Conservation (phyloP, 2,113 vertebrate genomes). For the Actenoides lindsayi region DNA sequence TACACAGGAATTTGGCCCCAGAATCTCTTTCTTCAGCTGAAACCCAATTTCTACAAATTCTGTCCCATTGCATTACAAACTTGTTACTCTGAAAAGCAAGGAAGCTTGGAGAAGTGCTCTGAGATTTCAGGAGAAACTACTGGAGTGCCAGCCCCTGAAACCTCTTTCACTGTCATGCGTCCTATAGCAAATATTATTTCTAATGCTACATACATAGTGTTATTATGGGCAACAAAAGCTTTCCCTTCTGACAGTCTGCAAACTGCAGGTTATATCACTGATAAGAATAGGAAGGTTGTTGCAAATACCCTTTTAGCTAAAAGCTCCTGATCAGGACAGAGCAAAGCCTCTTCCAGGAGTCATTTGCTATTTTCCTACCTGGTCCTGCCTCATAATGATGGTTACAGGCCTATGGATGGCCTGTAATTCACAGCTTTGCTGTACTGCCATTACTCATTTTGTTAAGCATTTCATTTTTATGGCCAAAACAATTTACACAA, state of each 20-base stretch:
- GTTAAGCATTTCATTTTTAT: not conserved
- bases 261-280: not conserved
- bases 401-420: not conserved
- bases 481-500: not conserved
- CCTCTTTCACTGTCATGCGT: not conserved
- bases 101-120: not conserved
- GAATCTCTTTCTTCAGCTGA: not conserved
- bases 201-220: no score
- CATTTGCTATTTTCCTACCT: not conserved
- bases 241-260: not conserved
- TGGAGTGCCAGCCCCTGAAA: not conserved
- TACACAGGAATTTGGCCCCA: not conserved
- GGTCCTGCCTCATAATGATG: not conserved
- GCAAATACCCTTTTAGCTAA: not conserved
- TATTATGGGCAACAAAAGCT: not conserved
- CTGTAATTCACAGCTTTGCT: not conserved
- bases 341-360: not conserved
- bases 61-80: not conserved
- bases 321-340: not conserved
- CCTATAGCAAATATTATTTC: not conserved
- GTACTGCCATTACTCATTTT: accelerated
- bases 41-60: not conserved
- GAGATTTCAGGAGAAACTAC: not conserved
- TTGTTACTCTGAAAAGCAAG: not conserved
- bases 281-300: not conserved